Evolutionary conservation across 1,140 invertebrate species (phyloP).

Genomic region (Drosophila kanapiae): DNA sequence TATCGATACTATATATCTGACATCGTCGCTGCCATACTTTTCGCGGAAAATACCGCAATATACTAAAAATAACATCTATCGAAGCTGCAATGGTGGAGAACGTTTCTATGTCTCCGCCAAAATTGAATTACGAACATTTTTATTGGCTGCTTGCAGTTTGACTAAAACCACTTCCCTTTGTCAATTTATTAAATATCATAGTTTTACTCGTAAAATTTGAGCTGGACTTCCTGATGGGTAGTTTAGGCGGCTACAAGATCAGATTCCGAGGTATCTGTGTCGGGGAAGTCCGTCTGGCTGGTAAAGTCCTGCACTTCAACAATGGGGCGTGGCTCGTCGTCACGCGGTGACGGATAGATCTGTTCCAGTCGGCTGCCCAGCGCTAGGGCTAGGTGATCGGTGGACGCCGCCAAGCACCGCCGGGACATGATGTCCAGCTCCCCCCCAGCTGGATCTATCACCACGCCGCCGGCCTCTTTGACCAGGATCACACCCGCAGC

Average conservation of each 20-base stretch:
- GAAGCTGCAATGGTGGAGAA: too few relatives aligned
- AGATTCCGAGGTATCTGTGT: constrained; percentile 12
- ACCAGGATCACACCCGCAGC: constrained; percentile 94
- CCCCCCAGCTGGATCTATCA: constrained; percentile 94
- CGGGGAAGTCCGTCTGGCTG: constrained; percentile 61
- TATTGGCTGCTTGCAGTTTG: background rate
- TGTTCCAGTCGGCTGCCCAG: constrained; percentile 86
- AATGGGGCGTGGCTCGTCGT: constrained; percentile 38
- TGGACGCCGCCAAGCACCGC: constrained; percentile 91
- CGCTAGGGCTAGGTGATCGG: constrained; percentile 89
- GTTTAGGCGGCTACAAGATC: background rate
- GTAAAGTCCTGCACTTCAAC: constrained; percentile 41
- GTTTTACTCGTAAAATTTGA: background rate
- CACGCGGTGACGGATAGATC: constrained; percentile 58
- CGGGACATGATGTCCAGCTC: constrained; percentile 92
- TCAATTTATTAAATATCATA: constrained; percentile 12
- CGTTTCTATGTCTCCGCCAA: too few relatives aligned
- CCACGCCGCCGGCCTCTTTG: constrained; percentile 96
- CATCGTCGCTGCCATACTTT: too few relatives aligned
- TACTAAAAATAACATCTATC: too few relatives aligned
- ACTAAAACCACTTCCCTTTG: background rate
- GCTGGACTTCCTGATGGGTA: constrained; percentile 15
- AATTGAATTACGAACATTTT: background rate
- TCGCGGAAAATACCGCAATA: too few relatives aligned
- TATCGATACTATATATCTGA: background rate